phyloP scores from a whole-genome alignment of 1,140 invertebrate species.

The Aphelinus atriplicis region DNA sequence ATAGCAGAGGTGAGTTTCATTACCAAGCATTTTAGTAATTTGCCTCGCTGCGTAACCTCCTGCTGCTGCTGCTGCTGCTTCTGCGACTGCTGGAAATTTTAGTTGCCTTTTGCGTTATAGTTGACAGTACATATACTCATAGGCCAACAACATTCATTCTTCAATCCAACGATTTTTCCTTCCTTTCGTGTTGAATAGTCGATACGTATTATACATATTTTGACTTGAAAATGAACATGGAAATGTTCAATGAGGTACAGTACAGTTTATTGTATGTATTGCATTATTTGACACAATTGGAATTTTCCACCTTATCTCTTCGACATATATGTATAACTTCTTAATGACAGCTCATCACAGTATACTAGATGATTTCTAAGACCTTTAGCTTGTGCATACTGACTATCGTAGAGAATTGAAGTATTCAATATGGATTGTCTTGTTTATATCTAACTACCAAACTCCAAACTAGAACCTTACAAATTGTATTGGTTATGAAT shows the following conservation, averaged over 20 bases:
- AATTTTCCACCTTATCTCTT: too few species aligned
- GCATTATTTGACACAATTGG: too few species aligned
- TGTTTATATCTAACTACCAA: not conserved
- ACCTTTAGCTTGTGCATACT: too few species aligned
- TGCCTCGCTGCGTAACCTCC: not conserved
- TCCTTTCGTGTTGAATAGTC: not conserved
- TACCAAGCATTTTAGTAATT: not conserved
- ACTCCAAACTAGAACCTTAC: not conserved
- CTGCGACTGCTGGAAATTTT: not conserved
- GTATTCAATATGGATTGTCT: not conserved
- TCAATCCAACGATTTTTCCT: not conserved
- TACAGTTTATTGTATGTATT: too few species aligned
- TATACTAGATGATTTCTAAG: too few species aligned
- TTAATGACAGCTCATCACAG: too few species aligned
- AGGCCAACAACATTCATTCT: not conserved
- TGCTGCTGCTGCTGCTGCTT: not conserved
- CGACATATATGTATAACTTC: too few species aligned
- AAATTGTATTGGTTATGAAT: not conserved
- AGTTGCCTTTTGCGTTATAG: too few species aligned
- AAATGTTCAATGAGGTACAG: too few species aligned
- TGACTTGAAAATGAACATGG: too few species aligned
- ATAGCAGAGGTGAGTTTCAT: constrained; percentile 28
- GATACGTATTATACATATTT: not conserved
- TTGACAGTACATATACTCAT: too few species aligned
- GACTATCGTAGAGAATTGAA: too few species aligned